A percentile compares a stretch with the other conserved stretches of the same genome.
Conservation (phyloP, 2,113 vertebrate species). For the Oreotrochilus melanogaster region DNA sequence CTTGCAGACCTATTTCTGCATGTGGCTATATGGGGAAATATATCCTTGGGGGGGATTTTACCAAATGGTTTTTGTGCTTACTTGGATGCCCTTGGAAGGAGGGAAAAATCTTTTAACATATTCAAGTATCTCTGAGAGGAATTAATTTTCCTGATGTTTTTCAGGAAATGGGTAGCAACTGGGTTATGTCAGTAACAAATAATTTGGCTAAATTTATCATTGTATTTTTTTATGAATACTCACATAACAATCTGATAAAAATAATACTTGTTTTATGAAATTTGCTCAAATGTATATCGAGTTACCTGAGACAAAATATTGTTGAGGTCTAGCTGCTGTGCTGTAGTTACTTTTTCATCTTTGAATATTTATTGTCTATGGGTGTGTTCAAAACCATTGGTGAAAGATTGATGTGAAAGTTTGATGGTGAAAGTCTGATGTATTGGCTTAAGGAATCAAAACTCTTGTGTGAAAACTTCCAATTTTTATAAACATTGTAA, state of each 20-base stretch:
- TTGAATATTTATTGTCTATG: background rate
- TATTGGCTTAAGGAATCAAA: background rate
- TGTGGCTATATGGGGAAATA: background rate
- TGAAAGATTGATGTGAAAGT: background rate
- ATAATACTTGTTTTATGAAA: background rate
- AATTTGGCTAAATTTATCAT: background rate
- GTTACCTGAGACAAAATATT: background rate
- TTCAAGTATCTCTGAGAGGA: background rate
- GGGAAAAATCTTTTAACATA: background rate
- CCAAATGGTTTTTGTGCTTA: background rate
- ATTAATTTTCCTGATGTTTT: background rate
- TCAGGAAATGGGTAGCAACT: background rate
- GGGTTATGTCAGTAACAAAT: conserved; percentile 18
- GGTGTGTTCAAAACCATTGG: background rate
- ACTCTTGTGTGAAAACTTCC: background rate
- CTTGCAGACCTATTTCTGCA: background rate
- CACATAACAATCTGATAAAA: background rate
- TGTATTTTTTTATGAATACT: background rate
- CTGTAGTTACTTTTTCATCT: background rate
- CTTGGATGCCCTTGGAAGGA: background rate
- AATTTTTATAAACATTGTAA: background rate
- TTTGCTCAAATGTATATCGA: background rate
- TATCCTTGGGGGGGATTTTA: background rate
- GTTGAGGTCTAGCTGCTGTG: background rate
- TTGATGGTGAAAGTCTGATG: background rate